A percentile compares a stretch with the other conserved stretches of the same genome.
Conservation (phyloP, 2,888 invertebrate species). For the Hyppa rectilinea region DNA sequence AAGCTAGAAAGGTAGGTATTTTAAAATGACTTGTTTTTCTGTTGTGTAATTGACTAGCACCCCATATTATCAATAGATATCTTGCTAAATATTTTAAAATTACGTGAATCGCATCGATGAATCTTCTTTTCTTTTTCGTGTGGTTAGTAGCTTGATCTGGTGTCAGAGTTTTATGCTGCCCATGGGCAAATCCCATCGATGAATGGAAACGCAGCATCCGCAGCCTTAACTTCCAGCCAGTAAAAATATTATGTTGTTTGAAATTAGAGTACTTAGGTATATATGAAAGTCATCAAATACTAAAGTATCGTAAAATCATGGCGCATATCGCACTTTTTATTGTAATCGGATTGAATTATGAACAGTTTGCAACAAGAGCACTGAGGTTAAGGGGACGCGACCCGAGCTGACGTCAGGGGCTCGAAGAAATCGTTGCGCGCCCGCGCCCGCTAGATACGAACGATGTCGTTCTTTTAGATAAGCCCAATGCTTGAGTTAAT, state of each 20-base stretch:
- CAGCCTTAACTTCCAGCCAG: constrained; percentile 2
- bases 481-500: constrained; percentile 69
- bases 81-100: neutral
- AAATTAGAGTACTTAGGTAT: constrained; percentile 4
- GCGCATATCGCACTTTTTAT: constrained; percentile 66
- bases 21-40: neutral
- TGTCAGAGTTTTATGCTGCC: too few relatives aligned
- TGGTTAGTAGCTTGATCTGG: too few relatives aligned
- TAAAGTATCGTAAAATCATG: constrained; percentile 40
- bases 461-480: constrained; percentile 76
- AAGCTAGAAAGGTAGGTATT: constrained; percentile 3
- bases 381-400: constrained; percentile 81
- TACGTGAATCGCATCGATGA: too few relatives aligned
- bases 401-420: constrained; percentile 76
- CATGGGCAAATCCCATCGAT: too few relatives aligned
- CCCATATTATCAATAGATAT: neutral
- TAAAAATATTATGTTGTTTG: neutral
- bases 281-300: constrained; percentile 4
- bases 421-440: constrained; percentile 68
- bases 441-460: constrained; percentile 78
- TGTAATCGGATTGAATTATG: constrained; percentile 74
- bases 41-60: neutral
- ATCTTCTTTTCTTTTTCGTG: too few relatives aligned
- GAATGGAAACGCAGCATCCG: neutral
- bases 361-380: constrained; percentile 76